A percentile compares a stretch with the other conserved stretches of the same genome.
Evolutionary conservation across 2,888 invertebrate species (phyloP).

Genomic region (Orthonychiurus folsomi): DNA sequence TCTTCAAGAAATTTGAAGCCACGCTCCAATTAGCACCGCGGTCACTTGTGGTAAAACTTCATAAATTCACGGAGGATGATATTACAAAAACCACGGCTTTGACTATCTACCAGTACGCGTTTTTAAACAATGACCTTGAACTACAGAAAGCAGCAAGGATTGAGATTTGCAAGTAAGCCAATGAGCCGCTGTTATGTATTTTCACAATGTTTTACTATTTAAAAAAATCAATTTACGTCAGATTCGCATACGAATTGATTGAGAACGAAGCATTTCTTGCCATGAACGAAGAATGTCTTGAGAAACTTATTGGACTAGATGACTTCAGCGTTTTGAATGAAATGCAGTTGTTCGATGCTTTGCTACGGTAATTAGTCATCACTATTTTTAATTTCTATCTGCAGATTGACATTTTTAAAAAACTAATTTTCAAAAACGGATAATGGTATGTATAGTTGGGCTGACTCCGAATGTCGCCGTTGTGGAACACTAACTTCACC

Average conservation of each 20-base stretch:
- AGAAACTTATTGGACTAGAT: neutral
- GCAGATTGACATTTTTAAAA: too few species aligned
- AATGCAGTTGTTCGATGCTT: neutral
- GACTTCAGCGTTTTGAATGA: neutral
- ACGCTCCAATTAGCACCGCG: too few species aligned
- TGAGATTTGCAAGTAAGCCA: neutral
- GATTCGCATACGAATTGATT: neutral
- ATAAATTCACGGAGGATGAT: neutral
- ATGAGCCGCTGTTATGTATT: too few species aligned
- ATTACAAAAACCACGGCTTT: too few species aligned
- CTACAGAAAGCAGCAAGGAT: neutral
- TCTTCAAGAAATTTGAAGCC: too few species aligned
- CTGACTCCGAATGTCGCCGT: too few species aligned
- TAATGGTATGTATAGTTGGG: too few species aligned
- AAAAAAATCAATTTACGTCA: too few species aligned
- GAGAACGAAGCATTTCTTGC: neutral
- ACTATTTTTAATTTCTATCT: too few species aligned
- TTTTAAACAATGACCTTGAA: neutral
- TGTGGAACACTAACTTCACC: too few species aligned
- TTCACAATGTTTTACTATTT: too few species aligned
- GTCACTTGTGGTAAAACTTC: neutral
- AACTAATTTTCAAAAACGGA: too few species aligned
- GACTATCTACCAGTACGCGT: neutral
- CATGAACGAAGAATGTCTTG: neutral
- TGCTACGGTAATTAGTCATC: neutral